Base-by-base conservation (phyloP, 1,140 invertebrate species). In the Brachionus koreanus region DNA sequence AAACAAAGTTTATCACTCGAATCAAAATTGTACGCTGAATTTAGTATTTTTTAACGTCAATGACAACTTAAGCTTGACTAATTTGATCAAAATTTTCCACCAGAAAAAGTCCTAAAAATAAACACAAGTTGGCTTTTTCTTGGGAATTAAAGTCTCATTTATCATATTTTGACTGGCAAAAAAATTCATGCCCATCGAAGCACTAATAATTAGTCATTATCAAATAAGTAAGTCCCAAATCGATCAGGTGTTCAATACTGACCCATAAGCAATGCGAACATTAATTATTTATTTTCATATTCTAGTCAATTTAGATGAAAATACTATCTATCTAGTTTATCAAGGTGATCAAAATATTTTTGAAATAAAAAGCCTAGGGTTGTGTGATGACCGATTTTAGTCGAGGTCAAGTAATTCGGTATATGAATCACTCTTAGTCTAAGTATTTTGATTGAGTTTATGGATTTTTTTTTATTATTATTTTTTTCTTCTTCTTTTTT, bases 61-160 rank as follows among this genome's bases (percentile, higher is more conserved):
- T 16, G 65, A n/a, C 65, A 37, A 39, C 10, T 39, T 23, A 19
- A 33, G 65, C 65, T 37, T 35, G 19, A 42, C 65, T 37, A 69
- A 69, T 69, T 69, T 33, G 65, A 37, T 69, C 65, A 37, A 69
- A 69, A 37, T 69, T 69, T 69, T 69, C 65, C 35, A 69, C 65
- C n/a, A 35, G 35, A 69, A 69, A 37, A n/a, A 69, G 7, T 69
- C 5, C 35, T 6, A 7, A 33, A 46, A 65, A 65, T 65, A 65
- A 69, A 69, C 33, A 37, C 49, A 6, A 57, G 9, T 57, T 23
- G 49, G 9, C 49, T 57, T 57, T 57, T 23, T 7, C 19, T 23
- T 16, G 49, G 19, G 37, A 69, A 42, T 69, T 69, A 69, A 69
- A 69, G 35, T 69, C 65, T 69, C 65, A 42, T 69, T 69, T 69